phyloP scores from a whole-genome alignment of 2,888 invertebrate genomes.

The Drosophila heteroneura region DNA sequence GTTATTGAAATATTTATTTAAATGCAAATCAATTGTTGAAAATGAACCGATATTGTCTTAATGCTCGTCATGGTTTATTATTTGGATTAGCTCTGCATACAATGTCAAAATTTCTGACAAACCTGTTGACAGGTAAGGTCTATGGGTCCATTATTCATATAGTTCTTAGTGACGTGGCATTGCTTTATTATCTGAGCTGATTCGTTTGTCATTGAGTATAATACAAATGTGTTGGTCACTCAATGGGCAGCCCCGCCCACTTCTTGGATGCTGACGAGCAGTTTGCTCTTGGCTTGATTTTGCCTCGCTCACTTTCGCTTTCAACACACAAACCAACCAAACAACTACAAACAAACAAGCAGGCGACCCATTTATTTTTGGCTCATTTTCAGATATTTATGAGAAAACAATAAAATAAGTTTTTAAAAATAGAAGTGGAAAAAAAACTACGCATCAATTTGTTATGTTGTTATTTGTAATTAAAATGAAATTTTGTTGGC shows the following conservation, averaged over 20 bases:
- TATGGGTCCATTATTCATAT: neutral
- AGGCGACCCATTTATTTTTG: constrained; percentile 68
- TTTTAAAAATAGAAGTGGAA: constrained; percentile 49
- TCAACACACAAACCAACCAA: constrained; percentile 34
- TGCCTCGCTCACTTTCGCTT: constrained; percentile 62
- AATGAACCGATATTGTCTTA: neutral
- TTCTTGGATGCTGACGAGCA: constrained; percentile 10
- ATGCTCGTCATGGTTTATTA: neutral
- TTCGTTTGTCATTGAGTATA: constrained; percentile 31
- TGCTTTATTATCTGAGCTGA: neutral
- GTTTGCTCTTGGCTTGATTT: constrained; percentile 8
- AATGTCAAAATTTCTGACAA: neutral
- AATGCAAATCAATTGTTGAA: neutral
- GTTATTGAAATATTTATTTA: neutral
- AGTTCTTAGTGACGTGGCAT: neutral
- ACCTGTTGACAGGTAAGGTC: neutral
- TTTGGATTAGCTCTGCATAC: neutral
- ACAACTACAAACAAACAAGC: constrained; percentile 25
- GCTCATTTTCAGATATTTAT: constrained; percentile 51
- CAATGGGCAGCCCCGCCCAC: constrained; percentile 11
- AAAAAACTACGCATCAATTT: constrained; percentile 9
- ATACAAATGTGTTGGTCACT: constrained; percentile 3
- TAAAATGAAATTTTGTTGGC: constrained; percentile 26
- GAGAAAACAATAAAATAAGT: constrained; percentile 24
- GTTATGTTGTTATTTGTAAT: constrained; percentile 25